These are phyloP conservation scores for Cochlearius cochlearius DNA, from an alignment of 2,113 vertebrate genomes.

Conservation along the genomic window DNA sequence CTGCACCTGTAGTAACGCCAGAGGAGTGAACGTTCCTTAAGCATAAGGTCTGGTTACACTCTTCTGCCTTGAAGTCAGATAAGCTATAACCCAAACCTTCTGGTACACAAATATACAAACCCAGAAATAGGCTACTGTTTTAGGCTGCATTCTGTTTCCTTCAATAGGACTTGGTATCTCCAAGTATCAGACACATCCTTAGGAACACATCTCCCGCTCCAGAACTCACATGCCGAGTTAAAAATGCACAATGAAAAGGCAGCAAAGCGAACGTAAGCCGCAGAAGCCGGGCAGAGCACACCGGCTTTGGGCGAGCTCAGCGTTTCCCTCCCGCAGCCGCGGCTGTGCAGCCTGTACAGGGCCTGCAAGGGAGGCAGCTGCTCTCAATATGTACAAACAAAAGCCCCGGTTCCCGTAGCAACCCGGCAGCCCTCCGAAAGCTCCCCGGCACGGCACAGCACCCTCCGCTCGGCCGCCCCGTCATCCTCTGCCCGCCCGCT, in stretches of 20 bases:
- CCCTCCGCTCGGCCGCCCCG: background rate
- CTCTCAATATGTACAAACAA: constrained; percentile 68
- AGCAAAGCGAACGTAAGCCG: rapidly evolving
- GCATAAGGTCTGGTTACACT: rapidly evolving
- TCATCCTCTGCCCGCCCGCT: background rate
- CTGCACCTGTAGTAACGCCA: background rate
- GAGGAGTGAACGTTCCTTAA: background rate
- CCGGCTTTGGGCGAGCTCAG: background rate
- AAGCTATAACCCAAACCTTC: background rate
- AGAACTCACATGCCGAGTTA: background rate
- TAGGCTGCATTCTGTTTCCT: background rate
- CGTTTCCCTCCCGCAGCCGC: background rate
- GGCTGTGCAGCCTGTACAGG: background rate
- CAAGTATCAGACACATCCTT: background rate
- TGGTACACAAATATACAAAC: background rate
- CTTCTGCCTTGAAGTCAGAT: background rate
- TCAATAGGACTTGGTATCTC: background rate
- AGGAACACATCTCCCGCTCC: rapidly evolving
- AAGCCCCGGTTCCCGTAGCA: constrained; percentile 68
- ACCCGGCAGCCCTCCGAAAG: constrained; percentile 45
- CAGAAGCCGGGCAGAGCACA: background rate
- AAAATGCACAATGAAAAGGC: background rate
- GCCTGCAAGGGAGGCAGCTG: constrained; percentile 46
- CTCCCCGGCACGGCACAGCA: background rate
- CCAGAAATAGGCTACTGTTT: background rate